Conservation (phyloP, 2,797 vertebrate species). For the Allobates femoralis region DNA sequence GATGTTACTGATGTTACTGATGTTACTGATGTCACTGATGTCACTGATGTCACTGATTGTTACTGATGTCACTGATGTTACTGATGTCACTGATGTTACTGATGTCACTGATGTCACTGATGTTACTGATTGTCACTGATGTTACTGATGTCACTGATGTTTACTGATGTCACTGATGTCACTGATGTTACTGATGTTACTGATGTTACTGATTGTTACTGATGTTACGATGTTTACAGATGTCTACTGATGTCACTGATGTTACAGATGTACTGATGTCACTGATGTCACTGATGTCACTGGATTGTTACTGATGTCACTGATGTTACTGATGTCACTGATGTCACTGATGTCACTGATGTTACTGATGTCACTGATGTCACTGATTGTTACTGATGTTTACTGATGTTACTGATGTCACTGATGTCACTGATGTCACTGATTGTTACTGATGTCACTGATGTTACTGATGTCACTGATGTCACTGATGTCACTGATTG, state of each 20-base stretch:
- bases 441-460: no score
- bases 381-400: no score
- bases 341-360: no score
- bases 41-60: background rate
- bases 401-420: background rate
- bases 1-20: background rate
- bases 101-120: no score
- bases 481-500: background rate
- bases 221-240: no score
- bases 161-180: background rate
- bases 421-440: background rate
- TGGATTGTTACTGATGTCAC: no score
- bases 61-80: no score
- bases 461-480: background rate
- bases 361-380: background rate
- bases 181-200: no score
- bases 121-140: no score
- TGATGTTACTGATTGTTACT: background rate
- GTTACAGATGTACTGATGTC: no score
- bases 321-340: background rate
- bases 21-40: background rate
- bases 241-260: no score
- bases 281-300: background rate
- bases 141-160: background rate
- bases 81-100: background rate